These are phyloP conservation scores for Podiceps cristatus DNA, from an alignment of 2,113 vertebrate species.

Conservation along the genomic window DNA sequence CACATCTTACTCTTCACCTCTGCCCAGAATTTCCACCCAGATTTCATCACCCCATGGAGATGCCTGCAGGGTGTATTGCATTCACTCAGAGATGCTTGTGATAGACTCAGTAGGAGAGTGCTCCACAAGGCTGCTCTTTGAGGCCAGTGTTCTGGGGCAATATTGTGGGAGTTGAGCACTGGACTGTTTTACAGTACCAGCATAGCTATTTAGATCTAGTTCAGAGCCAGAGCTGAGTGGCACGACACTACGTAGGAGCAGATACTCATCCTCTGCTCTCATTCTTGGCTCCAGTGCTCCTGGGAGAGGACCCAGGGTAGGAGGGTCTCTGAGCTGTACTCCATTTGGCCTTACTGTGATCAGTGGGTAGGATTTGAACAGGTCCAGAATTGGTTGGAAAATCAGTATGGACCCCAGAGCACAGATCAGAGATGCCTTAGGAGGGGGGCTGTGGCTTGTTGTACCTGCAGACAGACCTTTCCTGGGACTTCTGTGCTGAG, in stretches of 20 bases:
- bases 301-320: background rate
- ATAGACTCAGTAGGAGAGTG: background rate
- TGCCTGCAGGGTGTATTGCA: background rate
- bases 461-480: background rate
- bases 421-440: background rate
- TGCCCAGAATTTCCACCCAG: background rate
- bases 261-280: background rate
- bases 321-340: background rate
- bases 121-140: background rate
- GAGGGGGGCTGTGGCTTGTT: background rate
- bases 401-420: background rate
- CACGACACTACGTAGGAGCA: background rate
- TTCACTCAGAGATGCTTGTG: background rate
- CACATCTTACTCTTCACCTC: background rate
- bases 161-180: background rate
- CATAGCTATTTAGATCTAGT: background rate
- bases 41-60: background rate
- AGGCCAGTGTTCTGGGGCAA: background rate
- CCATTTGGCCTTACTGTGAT: background rate
- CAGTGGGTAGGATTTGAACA: background rate
- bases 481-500: background rate
- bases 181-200: background rate
- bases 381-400: background rate
- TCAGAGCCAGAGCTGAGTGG: background rate
- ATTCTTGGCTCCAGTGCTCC: background rate